Conservation (phyloP, 2,797 vertebrate genomes). For the Falco concolor region DNA sequence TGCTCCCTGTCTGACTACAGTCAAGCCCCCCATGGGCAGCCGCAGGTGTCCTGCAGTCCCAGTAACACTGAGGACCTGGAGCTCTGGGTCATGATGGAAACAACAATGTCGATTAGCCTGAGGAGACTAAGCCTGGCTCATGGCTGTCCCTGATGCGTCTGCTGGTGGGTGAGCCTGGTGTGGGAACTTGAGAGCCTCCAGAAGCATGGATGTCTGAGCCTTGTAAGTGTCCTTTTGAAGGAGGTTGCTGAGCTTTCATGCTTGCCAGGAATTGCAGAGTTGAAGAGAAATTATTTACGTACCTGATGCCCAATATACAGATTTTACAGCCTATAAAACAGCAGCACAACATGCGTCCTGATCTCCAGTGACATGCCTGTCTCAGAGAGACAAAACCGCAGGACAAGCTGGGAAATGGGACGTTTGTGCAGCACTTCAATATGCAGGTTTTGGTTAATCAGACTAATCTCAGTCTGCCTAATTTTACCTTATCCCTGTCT, state of each 20-base stretch:
- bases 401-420: background rate
- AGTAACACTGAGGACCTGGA: background rate
- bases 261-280: background rate
- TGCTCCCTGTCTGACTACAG: background rate
- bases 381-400: background rate
- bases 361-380: background rate
- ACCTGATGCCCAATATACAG: background rate
- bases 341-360: background rate
- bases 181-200: background rate
- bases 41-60: background rate
- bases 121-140: background rate
- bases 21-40: accelerated
- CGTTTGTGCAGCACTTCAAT: background rate
- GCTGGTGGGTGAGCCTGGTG: too few species aligned
- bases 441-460: background rate
- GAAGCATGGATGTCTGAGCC: background rate
- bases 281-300: background rate
- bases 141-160: background rate
- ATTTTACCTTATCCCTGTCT: background rate
- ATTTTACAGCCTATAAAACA: background rate
- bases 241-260: background rate
- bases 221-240: background rate
- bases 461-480: background rate
- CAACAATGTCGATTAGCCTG: background rate
- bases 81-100: background rate